A percentile compares a stretch with the other conserved stretches of the same genome.
Evolutionary conservation across 2,113 vertebrate genomes (phyloP).

Genomic region (Mirza zaza): DNA sequence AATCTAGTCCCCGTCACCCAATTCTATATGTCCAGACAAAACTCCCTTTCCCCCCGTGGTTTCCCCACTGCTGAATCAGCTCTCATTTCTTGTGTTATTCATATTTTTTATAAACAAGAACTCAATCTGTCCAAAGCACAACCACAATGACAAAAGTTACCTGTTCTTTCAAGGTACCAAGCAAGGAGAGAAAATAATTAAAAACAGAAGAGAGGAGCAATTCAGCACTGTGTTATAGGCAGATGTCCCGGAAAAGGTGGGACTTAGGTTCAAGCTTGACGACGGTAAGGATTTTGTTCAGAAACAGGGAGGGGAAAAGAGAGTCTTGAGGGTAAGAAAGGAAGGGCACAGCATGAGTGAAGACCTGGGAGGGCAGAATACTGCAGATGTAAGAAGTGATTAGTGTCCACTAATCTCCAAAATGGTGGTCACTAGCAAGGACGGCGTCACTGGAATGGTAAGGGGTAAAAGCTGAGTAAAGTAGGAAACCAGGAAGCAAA

Average conservation of each 20-base stretch:
- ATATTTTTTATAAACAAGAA: not conserved
- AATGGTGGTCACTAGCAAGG: rapidly evolving
- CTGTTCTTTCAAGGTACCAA: not conserved
- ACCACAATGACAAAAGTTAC: slow-evolving; percentile 30
- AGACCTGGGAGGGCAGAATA: too few relatives aligned
- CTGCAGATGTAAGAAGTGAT: not conserved
- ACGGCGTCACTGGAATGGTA: rapidly evolving
- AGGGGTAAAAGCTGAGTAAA: not conserved
- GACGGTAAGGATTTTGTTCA: not conserved
- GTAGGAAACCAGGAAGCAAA: not conserved
- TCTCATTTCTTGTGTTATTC: not conserved
- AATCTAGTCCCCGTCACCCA: too few relatives aligned
- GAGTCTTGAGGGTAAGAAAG: not conserved
- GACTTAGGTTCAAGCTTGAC: not conserved
- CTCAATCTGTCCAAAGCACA: not conserved
- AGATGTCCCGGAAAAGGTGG: not conserved
- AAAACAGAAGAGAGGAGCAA: not conserved
- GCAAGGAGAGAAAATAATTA: not conserved
- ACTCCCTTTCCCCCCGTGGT: not conserved
- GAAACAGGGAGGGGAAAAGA: not conserved
- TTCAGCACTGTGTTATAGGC: not conserved
- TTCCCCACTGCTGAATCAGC: not conserved
- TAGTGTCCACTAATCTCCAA: rapidly evolving
- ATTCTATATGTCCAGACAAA: not conserved
- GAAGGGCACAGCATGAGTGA: not conserved